Evolutionary conservation across 2,113 vertebrate genomes (phyloP), one percentile per base, ranked within the genome.

Genomic region (Grantiella picta): DNA sequence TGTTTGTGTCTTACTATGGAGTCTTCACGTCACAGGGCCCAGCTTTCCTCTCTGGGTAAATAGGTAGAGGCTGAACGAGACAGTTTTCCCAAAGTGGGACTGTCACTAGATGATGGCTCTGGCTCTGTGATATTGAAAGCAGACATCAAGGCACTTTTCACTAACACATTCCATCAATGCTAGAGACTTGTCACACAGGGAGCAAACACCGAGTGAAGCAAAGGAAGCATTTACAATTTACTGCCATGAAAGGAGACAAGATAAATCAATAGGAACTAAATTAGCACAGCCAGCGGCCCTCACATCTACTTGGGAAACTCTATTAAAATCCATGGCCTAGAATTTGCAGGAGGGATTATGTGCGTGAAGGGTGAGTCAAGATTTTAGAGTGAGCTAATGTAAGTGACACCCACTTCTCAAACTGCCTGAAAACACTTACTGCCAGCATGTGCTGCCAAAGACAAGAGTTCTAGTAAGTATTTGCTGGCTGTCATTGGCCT

Each of bases 361-460:
- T 64, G 82, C 40, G 1, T 68, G 82, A 70, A 88, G 90, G 57
- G 85, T 95, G 91, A 95, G 78, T 97, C 89, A 92, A 89, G 94
- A 92, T 89, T 92, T 94, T 31, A 54, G 64, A 91, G 94, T 29
- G 75, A 95, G 94, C 80, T 95, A 92, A 95, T 94, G 78, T 92
- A 91, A 97, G 89, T 86, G 94, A 96, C 90, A 95, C 88, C 93
- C 92, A 95, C 95, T 96, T 96, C 94, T 96, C 94, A 91, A 93
- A 96, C 94, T 86, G 90, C 90, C 93, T 96, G 93, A 88, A 94
- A 96, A 95, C 85, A 88, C 91, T 86, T 40, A 86, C 50, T 92
- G 94, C 92, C 87, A 93, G 93, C 72, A 45, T 36, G 60, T 15
- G 49, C 88, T 96, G 88, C 92, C 92, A 95, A 88, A 93, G 90